Conservation (phyloP, 2,888 invertebrate genomes). For the Germaria angustata region DNA sequence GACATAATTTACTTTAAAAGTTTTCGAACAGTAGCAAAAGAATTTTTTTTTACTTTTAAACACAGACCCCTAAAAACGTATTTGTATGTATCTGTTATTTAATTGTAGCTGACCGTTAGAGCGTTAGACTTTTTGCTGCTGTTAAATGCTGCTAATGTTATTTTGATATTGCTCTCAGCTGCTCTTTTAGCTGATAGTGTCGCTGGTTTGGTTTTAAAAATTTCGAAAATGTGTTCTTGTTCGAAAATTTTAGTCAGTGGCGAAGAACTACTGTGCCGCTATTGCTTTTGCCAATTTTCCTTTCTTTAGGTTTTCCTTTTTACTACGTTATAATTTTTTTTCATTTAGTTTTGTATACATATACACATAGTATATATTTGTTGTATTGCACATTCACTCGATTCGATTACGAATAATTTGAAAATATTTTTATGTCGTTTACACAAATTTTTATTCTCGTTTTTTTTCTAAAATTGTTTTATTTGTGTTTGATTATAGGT, state of each 20-base stretch:
- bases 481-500: slow-evolving; percentile 4
- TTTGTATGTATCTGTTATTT: slow-evolving; percentile 58
- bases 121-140: not conserved
- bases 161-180: slow-evolving; percentile 10
- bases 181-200: slow-evolving; percentile 14
- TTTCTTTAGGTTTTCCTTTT: slow-evolving; percentile 40
- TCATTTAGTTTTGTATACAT: slow-evolving; percentile 11
- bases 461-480: slow-evolving; percentile 8
- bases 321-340: not conserved
- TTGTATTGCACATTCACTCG: slow-evolving; percentile 43
- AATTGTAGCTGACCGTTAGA: slow-evolving; percentile 37
- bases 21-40: slow-evolving; percentile 63
- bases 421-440: slow-evolving; percentile 64
- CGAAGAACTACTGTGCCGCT: slow-evolving; percentile 18
- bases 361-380: too few species aligned
- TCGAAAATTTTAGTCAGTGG: slow-evolving; percentile 43
- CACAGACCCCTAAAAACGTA: slow-evolving; percentile 60
- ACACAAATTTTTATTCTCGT: slow-evolving; percentile 47
- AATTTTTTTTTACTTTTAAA: slow-evolving; percentile 62
- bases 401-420: slow-evolving; percentile 53
- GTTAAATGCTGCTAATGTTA: slow-evolving; percentile 25
- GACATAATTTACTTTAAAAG: slow-evolving; percentile 68
- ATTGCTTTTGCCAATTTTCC: slow-evolving; percentile 1
- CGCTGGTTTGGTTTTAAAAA: not conserved
- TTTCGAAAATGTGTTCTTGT: slow-evolving; percentile 38